phyloP scores from a whole-genome alignment of 1,140 invertebrate species.

The Drosophila chauvacae region DNA sequence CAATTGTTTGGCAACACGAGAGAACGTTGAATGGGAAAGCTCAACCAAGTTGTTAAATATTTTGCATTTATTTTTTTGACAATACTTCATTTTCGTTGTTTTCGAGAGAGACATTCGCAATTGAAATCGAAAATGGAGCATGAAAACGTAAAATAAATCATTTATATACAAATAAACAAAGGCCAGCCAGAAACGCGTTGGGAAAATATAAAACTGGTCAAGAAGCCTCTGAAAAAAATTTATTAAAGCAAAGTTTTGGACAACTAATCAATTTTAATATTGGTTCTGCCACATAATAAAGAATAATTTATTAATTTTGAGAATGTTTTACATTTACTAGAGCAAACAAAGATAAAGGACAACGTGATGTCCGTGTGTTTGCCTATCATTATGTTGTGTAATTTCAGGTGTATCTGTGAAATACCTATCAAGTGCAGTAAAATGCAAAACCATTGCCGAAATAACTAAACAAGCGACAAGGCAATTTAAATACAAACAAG shows the following conservation, averaged over 20 bases:
- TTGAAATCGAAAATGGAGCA: slow-evolving; percentile 41
- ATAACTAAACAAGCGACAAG: slow-evolving; percentile 61
- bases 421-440: slow-evolving; percentile 62
- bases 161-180: slow-evolving; percentile 14
- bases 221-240: neutral
- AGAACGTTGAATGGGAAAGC: slow-evolving; percentile 4
- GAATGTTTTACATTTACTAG: neutral
- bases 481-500: slow-evolving; percentile 79
- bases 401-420: slow-evolving; percentile 68
- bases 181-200: neutral
- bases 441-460: slow-evolving; percentile 38
- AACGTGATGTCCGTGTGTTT: neutral
- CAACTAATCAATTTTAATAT: neutral
- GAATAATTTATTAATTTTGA: no score
- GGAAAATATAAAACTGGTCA: neutral
- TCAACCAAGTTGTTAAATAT: slow-evolving; percentile 46
- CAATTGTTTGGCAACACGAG: slow-evolving; percentile 10
- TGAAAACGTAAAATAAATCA: slow-evolving; percentile 14
- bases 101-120: slow-evolving; percentile 16
- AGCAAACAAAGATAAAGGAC: neutral
- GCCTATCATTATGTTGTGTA: slow-evolving; percentile 6
- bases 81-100: slow-evolving; percentile 25
- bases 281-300: neutral
- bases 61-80: slow-evolving; percentile 20
- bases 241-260: neutral